Percentiles rank a stretch among this genome's conserved stretches.
phyloP scores from a whole-genome alignment of 2,888 invertebrate species.

The Pycnomerus fuliginosus region DNA sequence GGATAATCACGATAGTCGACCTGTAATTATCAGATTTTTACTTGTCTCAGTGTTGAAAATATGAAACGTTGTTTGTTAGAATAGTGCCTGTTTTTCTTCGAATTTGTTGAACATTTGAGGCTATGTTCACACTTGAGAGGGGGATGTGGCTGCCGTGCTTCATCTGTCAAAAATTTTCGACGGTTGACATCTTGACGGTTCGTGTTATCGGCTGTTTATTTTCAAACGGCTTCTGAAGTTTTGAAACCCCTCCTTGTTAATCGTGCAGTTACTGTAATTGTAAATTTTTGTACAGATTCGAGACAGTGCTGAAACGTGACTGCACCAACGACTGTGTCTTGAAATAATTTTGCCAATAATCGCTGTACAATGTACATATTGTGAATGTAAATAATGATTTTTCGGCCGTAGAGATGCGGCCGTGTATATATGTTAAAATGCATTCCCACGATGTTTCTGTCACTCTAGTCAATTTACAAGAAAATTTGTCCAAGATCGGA shows the following conservation, averaged over 20 bases:
- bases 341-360: constrained; percentile 22
- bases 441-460: constrained; percentile 50
- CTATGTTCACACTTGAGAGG: too few species aligned
- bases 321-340: constrained; percentile 17
- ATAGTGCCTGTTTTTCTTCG: constrained; percentile 11
- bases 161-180: too few species aligned
- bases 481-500: constrained; percentile 13
- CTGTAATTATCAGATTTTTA: constrained; percentile 6
- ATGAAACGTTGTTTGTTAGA: constrained; percentile 16
- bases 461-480: constrained; percentile 47
- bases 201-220: too few species aligned
- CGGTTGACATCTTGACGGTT: too few species aligned
- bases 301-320: constrained; percentile 14
- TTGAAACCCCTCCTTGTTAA: too few species aligned
- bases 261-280: too few species aligned
- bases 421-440: constrained; percentile 45
- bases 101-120: too few species aligned
- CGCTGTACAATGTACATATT: constrained; percentile 27
- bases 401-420: constrained; percentile 32
- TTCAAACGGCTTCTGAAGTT: too few species aligned
- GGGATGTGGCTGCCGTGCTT: too few species aligned
- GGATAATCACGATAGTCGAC: not conserved
- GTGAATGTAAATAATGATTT: constrained; percentile 33
- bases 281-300: not conserved
- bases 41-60: constrained; percentile 14